A percentile compares a stretch with the other conserved stretches of the same genome.
Evolutionary conservation across 2,797 vertebrate species (phyloP).

Genomic region (Pangasius sanitwongsei): DNA sequence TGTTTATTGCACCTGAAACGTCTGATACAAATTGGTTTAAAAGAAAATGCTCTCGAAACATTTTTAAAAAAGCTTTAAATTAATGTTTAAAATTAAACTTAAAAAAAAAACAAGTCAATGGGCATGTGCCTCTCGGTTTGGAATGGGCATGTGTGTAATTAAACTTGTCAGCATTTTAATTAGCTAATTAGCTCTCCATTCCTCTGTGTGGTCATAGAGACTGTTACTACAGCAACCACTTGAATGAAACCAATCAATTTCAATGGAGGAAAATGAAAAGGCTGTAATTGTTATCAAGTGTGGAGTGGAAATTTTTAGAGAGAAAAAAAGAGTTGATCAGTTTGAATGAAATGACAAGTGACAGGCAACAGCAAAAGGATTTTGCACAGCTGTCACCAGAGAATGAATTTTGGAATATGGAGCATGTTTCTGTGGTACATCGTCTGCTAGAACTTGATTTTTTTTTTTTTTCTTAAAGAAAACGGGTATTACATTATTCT

Average conservation of each 20-base stretch:
- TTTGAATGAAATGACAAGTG: slow-evolving; percentile 6
- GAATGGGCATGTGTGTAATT: slow-evolving; percentile 44
- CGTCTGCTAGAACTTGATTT: background rate
- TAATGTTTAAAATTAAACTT: background rate
- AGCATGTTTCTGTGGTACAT: background rate
- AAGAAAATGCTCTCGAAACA: background rate
- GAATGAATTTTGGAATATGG: background rate
- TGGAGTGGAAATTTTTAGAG: background rate
- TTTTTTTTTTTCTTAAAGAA: background rate
- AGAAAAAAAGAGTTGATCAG: background rate
- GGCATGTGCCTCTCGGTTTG: background rate
- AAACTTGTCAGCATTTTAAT: slow-evolving; percentile 48
- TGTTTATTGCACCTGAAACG: background rate
- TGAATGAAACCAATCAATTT: slow-evolving; percentile 40
- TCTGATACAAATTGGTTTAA: background rate
- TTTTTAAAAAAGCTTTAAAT: background rate
- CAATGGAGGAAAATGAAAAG: background rate
- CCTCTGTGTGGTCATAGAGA: slow-evolving; percentile 28
- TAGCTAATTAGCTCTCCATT: slow-evolving; percentile 49
- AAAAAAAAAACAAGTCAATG: background rate
- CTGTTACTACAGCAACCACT: slow-evolving; percentile 49
- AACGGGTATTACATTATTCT: background rate
- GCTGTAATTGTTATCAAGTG: slow-evolving; percentile 19
- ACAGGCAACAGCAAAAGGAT: background rate
- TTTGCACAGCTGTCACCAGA: background rate